These are phyloP conservation scores for Pelvicachromis taeniatus DNA, from an alignment of 2,113 vertebrate genomes.

Conservation along the genomic window DNA sequence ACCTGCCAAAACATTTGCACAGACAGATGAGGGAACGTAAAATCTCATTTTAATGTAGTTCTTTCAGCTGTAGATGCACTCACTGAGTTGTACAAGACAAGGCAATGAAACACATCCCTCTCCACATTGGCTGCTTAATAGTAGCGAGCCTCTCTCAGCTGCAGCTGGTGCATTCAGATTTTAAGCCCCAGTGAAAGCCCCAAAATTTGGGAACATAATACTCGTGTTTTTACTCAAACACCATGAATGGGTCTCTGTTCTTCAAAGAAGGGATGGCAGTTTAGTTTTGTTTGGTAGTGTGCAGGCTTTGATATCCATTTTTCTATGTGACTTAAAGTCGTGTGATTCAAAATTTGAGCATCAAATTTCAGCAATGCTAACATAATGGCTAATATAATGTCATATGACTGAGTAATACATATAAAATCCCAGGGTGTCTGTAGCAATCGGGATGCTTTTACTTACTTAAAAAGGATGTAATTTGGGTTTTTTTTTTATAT, in stretches of 20 bases:
- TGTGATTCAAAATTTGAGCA: not conserved
- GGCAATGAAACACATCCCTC: conserved; percentile 1
- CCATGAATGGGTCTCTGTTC: conserved; percentile 19
- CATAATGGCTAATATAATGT: not conserved
- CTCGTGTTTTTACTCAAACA: not conserved
- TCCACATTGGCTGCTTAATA: not conserved
- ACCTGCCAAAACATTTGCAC: not conserved
- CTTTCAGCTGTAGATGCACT: not conserved
- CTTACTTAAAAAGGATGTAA: not conserved
- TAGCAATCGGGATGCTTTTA: not conserved
- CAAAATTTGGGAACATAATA: conserved; percentile 12
- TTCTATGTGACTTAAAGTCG: not conserved
- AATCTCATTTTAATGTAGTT: not conserved
- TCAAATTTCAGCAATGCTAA: not conserved
- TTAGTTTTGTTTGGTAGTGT: not conserved
- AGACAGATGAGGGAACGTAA: not conserved
- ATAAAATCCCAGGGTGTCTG: not conserved
- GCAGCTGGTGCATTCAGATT: conserved; percentile 41
- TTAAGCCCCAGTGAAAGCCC: not conserved
- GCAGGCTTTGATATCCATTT: not conserved
- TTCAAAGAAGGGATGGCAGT: not conserved
- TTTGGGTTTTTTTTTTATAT: not conserved
- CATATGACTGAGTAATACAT: not conserved
- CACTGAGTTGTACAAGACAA: conserved; percentile 4
- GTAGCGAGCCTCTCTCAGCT: not conserved